phyloP scores from a whole-genome alignment of 2,888 invertebrate genomes.

The Prosapia bicincta region DNA sequence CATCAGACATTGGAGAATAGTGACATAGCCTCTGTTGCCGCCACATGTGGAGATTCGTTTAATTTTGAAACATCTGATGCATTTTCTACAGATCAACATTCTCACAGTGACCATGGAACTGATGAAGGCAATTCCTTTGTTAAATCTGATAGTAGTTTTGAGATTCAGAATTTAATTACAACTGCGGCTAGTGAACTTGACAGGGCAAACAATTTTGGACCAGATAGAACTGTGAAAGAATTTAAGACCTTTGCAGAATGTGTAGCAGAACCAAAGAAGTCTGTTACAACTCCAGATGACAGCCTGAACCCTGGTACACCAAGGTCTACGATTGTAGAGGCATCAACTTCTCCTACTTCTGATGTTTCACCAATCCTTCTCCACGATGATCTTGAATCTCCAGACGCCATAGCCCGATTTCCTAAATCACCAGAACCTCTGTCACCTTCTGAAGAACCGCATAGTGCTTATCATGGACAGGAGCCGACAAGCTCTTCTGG shows the following conservation, averaged over 20 bases:
- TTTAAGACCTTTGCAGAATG: neutral
- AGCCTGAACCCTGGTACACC: slow-evolving; percentile 22
- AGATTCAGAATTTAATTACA: neutral
- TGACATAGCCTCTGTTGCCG: slow-evolving; percentile 42
- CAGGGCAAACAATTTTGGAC: neutral
- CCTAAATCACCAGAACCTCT: slow-evolving; percentile 7
- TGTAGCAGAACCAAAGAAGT: neutral
- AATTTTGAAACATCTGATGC: neutral
- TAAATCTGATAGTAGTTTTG: neutral
- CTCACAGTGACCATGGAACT: neutral
- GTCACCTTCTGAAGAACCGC: slow-evolving; percentile 7
- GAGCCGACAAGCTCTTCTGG: slow-evolving; percentile 26
- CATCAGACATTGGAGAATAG: slow-evolving; percentile 51
- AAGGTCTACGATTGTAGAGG: slow-evolving; percentile 25
- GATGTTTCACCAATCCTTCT: slow-evolving; percentile 3
- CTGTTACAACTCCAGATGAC: slow-evolving; percentile 12
- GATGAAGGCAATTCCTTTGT: no score
- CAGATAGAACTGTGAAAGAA: neutral
- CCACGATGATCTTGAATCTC: slow-evolving; percentile 11
- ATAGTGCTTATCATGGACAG: neutral
- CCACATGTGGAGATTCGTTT: slow-evolving; percentile 46
- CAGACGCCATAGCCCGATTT: neutral
- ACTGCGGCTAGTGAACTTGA: neutral
- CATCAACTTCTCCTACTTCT: slow-evolving; percentile 19
- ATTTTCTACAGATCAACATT: neutral